Evolutionary conservation across 2,797 vertebrate genomes (phyloP).

Genomic region (Rhinoraja longicauda): DNA sequence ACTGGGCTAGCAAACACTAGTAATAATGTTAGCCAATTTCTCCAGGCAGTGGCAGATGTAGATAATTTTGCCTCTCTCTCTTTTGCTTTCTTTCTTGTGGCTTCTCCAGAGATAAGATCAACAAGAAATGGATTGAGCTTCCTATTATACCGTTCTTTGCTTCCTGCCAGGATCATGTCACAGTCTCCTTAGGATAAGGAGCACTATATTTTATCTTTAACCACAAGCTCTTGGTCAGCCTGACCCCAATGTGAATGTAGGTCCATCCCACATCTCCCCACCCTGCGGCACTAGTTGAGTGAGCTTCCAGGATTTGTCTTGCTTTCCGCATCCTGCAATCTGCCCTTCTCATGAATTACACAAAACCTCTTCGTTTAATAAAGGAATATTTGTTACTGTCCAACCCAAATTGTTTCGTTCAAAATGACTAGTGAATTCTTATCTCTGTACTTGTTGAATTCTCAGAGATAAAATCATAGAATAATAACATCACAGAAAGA

Average conservation of each 20-base stretch:
- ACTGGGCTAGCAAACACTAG: not conserved
- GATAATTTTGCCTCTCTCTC: not conserved
- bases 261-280: not conserved
- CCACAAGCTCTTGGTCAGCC: not conserved
- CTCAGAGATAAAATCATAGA: not conserved
- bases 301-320: not conserved
- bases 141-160: constrained; percentile 37
- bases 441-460: not conserved
- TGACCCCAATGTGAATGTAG: not conserved
- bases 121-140: not conserved
- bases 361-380: not conserved
- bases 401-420: not conserved
- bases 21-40: not conserved
- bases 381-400: not conserved
- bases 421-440: not conserved
- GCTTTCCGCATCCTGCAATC: not conserved
- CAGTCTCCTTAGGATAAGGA: not conserved
- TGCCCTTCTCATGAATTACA: not conserved
- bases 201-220: not conserved
- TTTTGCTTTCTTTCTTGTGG: not conserved
- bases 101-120: not conserved
- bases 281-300: not conserved
- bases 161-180: constrained; percentile 39
- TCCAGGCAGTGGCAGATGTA: not conserved
- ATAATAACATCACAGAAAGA: too few species aligned